Evolutionary conservation across 2,113 vertebrate genomes (phyloP).

Genomic region (Stegostoma tigrinum): DNA sequence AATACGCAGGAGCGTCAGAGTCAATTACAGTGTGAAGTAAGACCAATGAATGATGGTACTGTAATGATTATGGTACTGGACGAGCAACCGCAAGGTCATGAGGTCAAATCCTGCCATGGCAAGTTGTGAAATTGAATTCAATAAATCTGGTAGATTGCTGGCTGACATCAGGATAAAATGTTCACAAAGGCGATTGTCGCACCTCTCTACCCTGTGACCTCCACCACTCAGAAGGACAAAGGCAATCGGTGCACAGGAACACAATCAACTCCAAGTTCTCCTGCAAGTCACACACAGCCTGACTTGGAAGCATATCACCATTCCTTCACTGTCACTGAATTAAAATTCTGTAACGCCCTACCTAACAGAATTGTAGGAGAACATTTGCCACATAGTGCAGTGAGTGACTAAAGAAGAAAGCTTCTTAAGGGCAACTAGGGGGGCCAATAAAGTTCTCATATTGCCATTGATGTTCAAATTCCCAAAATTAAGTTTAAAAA

Average conservation of each 20-base stretch:
- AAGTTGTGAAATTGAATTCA: slow-evolving; percentile 24
- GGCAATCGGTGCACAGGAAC: not conserved
- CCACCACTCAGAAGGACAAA: not conserved
- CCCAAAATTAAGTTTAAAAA: not conserved
- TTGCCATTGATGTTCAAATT: not conserved
- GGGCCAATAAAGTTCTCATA: not conserved
- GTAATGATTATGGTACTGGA: not conserved
- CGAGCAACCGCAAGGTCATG: not conserved
- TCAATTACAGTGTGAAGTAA: slow-evolving; percentile 3
- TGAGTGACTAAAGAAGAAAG: not conserved
- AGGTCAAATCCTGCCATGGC: not conserved
- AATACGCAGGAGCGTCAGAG: not conserved
- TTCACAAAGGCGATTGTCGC: not conserved
- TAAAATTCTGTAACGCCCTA: not conserved
- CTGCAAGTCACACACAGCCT: not conserved
- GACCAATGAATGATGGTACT: not conserved
- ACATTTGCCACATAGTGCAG: not conserved
- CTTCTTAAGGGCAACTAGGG: not conserved
- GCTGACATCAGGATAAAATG: not conserved
- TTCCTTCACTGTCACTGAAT: not conserved
- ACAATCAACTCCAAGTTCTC: not conserved
- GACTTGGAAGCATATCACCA: not conserved
- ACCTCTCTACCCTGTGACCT: not conserved
- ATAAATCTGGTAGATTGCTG: slow-evolving; percentile 19
- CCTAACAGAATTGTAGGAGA: not conserved